A percentile compares a stretch with the other conserved stretches of the same genome.
Evolutionary conservation across 2,888 invertebrate genomes (phyloP).

Genomic region (Dastarcus helophoroides): DNA sequence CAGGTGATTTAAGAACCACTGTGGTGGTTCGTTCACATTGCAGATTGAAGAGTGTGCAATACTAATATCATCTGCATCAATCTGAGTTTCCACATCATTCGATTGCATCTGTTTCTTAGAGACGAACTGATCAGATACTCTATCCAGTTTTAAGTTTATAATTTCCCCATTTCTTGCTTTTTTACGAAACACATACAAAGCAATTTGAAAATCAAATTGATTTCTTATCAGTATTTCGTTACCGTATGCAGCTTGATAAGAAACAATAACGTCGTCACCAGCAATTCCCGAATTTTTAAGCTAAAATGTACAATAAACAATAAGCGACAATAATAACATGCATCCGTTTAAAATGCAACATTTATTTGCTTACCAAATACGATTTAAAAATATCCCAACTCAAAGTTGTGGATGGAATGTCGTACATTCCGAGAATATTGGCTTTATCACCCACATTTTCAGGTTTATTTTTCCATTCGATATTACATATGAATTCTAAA

Average conservation of each 20-base stretch:
- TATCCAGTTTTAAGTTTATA: conserved; percentile 31
- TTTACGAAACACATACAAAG: conserved; percentile 32
- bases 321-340: background rate
- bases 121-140: conserved; percentile 18
- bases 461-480: conserved; percentile 34
- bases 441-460: conserved; percentile 29
- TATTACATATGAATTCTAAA: conserved; percentile 35
- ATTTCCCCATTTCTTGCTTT: conserved; percentile 31
- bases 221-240: conserved; percentile 36
- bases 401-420: conserved; percentile 34
- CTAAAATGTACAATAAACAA: conserved; percentile 22
- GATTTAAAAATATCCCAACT: conserved; percentile 37
- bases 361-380: conserved; percentile 31
- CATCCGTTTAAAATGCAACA: background rate
- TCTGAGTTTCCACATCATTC: conserved; percentile 26
- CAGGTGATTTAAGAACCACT: conserved; percentile 34
- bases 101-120: too few species aligned
- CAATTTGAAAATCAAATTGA: conserved; percentile 36
- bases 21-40: conserved; percentile 23
- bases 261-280: conserved; percentile 33
- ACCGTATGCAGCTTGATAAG: conserved; percentile 34
- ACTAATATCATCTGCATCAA: conserved; percentile 15
- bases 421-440: conserved; percentile 36
- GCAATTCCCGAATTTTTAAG: conserved; percentile 35
- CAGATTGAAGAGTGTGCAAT: conserved; percentile 7